Conservation (phyloP, 2,113 vertebrate genomes). For the Engraulis encrasicolus region DNA sequence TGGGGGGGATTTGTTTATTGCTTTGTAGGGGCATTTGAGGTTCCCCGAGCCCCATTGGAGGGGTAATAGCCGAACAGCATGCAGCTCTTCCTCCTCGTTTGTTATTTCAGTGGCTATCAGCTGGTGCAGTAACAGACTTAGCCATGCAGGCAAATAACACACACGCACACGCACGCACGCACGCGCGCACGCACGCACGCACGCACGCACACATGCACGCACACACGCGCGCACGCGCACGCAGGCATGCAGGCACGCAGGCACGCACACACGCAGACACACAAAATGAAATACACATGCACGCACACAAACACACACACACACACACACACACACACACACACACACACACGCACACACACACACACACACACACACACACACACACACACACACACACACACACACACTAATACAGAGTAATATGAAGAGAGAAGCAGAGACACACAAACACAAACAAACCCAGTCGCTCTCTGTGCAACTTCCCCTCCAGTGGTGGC, state of each 20-base stretch:
- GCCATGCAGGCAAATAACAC: background rate
- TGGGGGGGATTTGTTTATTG: background rate
- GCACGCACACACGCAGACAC: background rate
- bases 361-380: background rate
- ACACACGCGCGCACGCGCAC: background rate
- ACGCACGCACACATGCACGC: background rate
- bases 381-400: background rate
- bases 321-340: too few relatives aligned
- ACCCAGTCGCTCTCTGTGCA: background rate
- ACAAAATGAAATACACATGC: background rate
- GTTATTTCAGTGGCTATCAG: slow-evolving; percentile 32
- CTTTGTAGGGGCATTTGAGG: background rate
- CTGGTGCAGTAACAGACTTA: slow-evolving; percentile 33
- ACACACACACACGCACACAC: background rate
- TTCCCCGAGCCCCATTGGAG: background rate
- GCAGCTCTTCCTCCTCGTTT: background rate
- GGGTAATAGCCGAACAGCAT: background rate
- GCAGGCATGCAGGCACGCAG: background rate
- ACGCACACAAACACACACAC: too few relatives aligned
- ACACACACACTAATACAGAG: background rate
- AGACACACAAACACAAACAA: too few relatives aligned
- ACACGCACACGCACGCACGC: background rate
- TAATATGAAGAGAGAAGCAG: too few relatives aligned
- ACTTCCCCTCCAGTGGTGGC: slow-evolving; percentile 10
- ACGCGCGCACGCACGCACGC: background rate